phyloP scores from a whole-genome alignment of 2,888 invertebrate species.

The Nemotelus pantherinus region DNA sequence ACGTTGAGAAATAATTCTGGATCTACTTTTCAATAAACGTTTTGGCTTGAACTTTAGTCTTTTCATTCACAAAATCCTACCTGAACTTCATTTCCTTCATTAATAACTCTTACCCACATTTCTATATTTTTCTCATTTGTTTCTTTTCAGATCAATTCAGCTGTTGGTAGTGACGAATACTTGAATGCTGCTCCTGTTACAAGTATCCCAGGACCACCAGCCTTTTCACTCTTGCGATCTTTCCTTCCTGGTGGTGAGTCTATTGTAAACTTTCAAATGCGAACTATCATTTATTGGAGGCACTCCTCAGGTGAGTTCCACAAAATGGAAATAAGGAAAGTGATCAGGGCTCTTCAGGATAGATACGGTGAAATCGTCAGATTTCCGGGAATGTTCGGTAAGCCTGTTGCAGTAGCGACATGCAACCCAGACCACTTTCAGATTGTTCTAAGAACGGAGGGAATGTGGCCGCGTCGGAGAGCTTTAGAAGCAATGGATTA shows the following conservation, averaged over 20 bases:
- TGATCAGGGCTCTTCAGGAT: constrained; percentile 47
- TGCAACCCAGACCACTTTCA: constrained; percentile 68
- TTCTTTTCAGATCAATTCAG: not conserved
- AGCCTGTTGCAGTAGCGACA: constrained; percentile 62
- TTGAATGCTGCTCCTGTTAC: constrained; percentile 9
- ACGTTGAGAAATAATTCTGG: not conserved
- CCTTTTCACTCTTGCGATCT: constrained; percentile 52
- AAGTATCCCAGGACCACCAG: constrained; percentile 57
- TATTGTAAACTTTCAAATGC: not conserved
- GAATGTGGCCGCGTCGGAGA: constrained; percentile 65
- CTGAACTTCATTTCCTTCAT: too few species aligned
- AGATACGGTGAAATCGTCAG: constrained; percentile 64
- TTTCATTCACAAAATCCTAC: too few species aligned
- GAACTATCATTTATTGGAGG: too few species aligned
- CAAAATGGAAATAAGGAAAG: not conserved
- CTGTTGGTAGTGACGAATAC: not conserved
- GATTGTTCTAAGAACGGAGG: constrained; percentile 64
- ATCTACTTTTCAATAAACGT: too few species aligned
- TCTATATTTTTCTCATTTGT: too few species aligned
- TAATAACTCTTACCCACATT: too few species aligned
- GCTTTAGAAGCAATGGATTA: constrained; percentile 63
- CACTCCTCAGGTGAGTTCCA: not conserved
- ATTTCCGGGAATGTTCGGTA: constrained; percentile 63
- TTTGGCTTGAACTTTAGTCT: too few species aligned
- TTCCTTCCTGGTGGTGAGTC: constrained; percentile 14